Percentiles rank a stretch among this genome's conserved stretches.
These are phyloP conservation scores for Caerostris darwini DNA, from an alignment of 1,140 invertebrate species.

Conservation along the genomic window DNA sequence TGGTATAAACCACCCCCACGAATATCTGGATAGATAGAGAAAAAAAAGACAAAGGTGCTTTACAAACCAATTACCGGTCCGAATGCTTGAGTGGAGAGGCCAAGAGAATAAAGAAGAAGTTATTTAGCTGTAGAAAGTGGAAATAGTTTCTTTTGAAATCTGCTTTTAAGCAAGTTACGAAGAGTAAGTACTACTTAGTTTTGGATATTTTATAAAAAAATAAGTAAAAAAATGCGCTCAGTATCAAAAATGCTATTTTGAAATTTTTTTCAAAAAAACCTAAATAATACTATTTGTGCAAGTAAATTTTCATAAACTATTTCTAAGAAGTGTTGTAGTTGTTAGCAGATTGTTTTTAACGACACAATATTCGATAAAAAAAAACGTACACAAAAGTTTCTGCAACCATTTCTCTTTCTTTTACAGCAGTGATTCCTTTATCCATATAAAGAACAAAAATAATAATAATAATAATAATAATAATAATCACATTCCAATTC, in stretches of 20 bases:
- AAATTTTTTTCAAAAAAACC: neutral
- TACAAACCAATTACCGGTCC: constrained; percentile 50
- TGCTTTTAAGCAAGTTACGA: neutral
- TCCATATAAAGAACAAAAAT: neutral
- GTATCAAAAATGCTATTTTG: neutral
- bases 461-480: too few species aligned
- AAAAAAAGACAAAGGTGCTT: neutral
- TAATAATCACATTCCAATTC: constrained; percentile 45
- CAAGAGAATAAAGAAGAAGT: neutral
- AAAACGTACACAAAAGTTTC: neutral
- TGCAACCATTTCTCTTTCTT: neutral
- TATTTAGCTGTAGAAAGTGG: neutral
- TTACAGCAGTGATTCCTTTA: neutral
- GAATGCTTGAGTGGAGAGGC: neutral
- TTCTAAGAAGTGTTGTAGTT: too few species aligned
- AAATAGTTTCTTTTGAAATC: constrained; percentile 22
- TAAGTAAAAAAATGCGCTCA: neutral
- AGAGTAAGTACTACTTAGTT: neutral
- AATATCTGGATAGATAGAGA: neutral
- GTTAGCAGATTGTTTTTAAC: neutral
- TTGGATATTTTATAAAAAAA: neutral
- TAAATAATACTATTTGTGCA: neutral
- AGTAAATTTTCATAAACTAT: too few species aligned
- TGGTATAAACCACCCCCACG: neutral
- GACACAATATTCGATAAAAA: neutral